phyloP scores from a whole-genome alignment of 2,888 invertebrate species.

The Drosophila anomalata region DNA sequence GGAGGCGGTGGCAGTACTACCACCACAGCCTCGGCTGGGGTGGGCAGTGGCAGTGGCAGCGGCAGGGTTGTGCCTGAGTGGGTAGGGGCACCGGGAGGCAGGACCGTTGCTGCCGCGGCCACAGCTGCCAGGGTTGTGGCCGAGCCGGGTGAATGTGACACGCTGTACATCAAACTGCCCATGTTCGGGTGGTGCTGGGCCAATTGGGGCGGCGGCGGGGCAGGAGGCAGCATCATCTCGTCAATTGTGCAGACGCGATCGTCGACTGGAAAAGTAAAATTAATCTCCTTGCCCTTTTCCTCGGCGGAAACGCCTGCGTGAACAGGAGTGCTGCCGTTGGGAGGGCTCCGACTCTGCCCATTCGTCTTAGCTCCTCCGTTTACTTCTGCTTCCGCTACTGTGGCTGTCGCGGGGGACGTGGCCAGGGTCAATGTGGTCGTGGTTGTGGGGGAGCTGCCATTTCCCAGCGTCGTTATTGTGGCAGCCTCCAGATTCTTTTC shows the following conservation, averaged over 20 bases:
- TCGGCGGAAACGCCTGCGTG: slow-evolving; percentile 41
- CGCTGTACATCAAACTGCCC: slow-evolving; percentile 66
- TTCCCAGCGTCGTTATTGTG: slow-evolving; percentile 68
- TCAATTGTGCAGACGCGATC: slow-evolving; percentile 84
- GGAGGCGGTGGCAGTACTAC: slow-evolving; percentile 74
- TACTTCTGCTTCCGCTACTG: slow-evolving; percentile 23
- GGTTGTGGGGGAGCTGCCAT: slow-evolving; percentile 71
- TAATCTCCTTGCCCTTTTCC: slow-evolving; percentile 84
- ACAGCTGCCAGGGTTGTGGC: slow-evolving; percentile 71
- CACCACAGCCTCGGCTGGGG: slow-evolving; percentile 77
- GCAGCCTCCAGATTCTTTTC: slow-evolving; percentile 82
- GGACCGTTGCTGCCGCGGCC: slow-evolving; percentile 76
- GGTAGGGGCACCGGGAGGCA: slow-evolving; percentile 80
- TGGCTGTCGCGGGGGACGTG: slow-evolving; percentile 53
- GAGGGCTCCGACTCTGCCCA: slow-evolving; percentile 60
- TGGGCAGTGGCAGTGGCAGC: slow-evolving; percentile 11
- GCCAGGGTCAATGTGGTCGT: slow-evolving; percentile 64
- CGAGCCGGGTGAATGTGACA: slow-evolving; percentile 54
- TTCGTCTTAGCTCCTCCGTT: slow-evolving; percentile 36
- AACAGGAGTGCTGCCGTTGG: slow-evolving; percentile 52
- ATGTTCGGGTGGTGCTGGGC: slow-evolving; percentile 52
- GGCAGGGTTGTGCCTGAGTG: slow-evolving; percentile 2
- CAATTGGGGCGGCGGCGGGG: slow-evolving; percentile 74
- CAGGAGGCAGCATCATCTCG: slow-evolving; percentile 82
- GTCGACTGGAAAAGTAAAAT: slow-evolving; percentile 86